Conservation (phyloP, 2,888 invertebrate species). For the Hymenopus coronatus region DNA sequence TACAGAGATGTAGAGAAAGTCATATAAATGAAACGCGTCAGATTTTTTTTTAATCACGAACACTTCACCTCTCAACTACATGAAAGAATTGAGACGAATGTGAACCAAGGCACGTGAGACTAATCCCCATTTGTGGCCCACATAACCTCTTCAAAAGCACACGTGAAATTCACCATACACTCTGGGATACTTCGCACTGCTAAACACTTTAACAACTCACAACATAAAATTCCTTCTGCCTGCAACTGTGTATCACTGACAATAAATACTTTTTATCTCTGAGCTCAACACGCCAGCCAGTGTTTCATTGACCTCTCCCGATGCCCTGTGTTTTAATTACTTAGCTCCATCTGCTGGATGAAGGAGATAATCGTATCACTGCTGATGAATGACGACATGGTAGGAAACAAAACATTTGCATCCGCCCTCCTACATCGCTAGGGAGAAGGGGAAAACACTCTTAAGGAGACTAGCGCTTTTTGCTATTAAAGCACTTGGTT, state of each 20-base stretch:
- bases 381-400: background rate
- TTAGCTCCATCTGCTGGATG: background rate
- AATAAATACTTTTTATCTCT: background rate
- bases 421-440: background rate
- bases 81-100: no score
- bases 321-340: background rate
- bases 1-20: no score
- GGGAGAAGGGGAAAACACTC: background rate
- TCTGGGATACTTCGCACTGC: background rate
- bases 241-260: background rate
- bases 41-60: no score
- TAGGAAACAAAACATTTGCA: background rate
- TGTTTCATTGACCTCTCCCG: background rate
- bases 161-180: background rate
- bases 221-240: background rate
- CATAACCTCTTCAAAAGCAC: background rate
- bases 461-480: background rate
- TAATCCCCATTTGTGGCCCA: background rate
- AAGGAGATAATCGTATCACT: background rate
- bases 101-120: no score
- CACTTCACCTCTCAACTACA: no score
- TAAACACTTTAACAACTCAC: background rate
- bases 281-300: background rate
- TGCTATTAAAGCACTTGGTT: background rate
- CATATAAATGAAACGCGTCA: no score